phyloP scores from a whole-genome alignment of 2,888 invertebrate species.

The Drosophila tanythrix region DNA sequence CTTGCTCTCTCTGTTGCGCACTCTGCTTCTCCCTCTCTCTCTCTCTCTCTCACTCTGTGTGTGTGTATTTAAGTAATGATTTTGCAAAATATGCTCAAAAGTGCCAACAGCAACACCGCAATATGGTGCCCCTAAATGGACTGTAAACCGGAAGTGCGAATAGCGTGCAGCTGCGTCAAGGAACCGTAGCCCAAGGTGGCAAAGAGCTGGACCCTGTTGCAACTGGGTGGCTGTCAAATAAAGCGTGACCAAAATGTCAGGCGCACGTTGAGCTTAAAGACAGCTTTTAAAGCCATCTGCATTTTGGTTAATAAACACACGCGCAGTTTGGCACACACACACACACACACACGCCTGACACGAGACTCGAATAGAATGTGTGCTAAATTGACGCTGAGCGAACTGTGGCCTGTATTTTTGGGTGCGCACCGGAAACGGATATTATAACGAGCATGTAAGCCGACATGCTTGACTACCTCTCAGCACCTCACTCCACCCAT shows the following conservation, averaged over 20 bases:
- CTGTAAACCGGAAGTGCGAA: constrained; percentile 80
- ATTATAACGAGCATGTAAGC: constrained; percentile 65
- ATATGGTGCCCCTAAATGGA: constrained; percentile 81
- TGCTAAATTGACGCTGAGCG: constrained; percentile 56
- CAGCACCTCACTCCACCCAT: no score
- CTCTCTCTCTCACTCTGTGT: not conserved
- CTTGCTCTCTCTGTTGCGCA: constrained; percentile 9
- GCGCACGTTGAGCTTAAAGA: constrained; percentile 30
- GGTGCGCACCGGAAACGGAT: constrained; percentile 60
- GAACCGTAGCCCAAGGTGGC: constrained; percentile 10
- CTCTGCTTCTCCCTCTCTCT: not conserved
- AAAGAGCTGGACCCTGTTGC: constrained; percentile 26
- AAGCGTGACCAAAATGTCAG: constrained; percentile 47
- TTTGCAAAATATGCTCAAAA: constrained; percentile 82
- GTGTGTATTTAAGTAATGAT: constrained; percentile 79
- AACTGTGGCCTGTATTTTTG: constrained; percentile 45
- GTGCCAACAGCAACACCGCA: constrained; percentile 79
- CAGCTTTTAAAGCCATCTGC: constrained; percentile 53
- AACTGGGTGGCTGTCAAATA: constrained; percentile 46
- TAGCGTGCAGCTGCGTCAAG: constrained; percentile 70
- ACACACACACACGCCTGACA: constrained; percentile 1
- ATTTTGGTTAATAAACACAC: constrained; percentile 66
- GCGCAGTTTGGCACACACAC: constrained; percentile 14
- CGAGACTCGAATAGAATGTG: constrained; percentile 40
- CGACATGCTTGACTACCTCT: constrained; percentile 26